phyloP scores from a whole-genome alignment of 2,888 invertebrate species.

The Chrysolina oricalcia region DNA sequence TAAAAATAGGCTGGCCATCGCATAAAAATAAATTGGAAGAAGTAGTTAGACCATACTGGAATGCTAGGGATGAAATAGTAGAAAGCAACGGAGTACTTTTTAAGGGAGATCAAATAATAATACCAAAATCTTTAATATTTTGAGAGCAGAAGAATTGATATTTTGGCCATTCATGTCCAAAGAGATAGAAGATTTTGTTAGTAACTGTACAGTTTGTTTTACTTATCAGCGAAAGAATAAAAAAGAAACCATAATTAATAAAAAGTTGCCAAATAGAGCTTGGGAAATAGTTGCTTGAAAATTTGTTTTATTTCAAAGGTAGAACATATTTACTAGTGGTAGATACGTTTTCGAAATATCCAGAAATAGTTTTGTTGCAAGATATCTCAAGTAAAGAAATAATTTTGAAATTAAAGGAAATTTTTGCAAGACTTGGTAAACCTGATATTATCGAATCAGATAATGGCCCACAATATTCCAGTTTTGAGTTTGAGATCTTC shows the following conservation, averaged over 20 bases:
- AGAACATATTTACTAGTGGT: background rate
- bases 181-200: background rate
- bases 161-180: background rate
- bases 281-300: background rate
- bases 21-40: too few species aligned
- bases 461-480: background rate
- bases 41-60: too few species aligned
- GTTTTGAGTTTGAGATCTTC: background rate
- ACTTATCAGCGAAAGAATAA: background rate
- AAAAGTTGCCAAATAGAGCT: background rate
- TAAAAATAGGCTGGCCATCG: too few species aligned
- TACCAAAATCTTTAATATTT: too few species aligned
- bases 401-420: background rate
- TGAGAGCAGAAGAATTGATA: background rate
- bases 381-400: background rate
- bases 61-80: too few species aligned
- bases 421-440: background rate
- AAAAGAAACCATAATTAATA: background rate
- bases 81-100: too few species aligned
- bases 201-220: background rate
- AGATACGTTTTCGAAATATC: background rate
- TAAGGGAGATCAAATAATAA: too few species aligned
- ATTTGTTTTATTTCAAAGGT: background rate
- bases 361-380: background rate
- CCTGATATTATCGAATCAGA: background rate